These are phyloP conservation scores for Drosophila punjabiensis DNA, from an alignment of 1,140 invertebrate genomes.

Conservation along the genomic window DNA sequence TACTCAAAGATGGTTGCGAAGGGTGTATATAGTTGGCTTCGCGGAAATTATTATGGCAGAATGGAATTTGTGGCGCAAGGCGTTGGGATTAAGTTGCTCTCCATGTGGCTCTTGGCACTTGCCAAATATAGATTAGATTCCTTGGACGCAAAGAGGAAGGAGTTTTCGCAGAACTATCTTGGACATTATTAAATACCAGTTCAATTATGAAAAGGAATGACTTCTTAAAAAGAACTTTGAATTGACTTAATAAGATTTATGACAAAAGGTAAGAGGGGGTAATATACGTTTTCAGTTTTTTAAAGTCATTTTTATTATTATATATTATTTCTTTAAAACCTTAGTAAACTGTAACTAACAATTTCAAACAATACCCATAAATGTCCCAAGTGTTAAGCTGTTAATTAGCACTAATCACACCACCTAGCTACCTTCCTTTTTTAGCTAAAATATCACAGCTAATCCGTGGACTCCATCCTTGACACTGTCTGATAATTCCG, in stretches of 20 bases:
- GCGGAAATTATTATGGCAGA: constrained; percentile 42
- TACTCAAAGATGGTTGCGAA: constrained; percentile 38
- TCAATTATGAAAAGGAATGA: not conserved
- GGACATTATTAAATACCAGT: constrained; percentile 17
- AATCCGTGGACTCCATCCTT: constrained; percentile 12
- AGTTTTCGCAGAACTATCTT: constrained; percentile 15
- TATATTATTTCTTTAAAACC: no score
- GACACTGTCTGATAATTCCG: constrained; percentile 13
- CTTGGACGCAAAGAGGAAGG: not conserved
- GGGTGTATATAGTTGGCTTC: constrained; percentile 40
- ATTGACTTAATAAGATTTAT: not conserved
- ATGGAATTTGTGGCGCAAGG: constrained; percentile 30
- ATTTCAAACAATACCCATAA: not conserved
- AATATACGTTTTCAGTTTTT: not conserved
- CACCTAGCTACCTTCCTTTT: not conserved
- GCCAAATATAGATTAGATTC: constrained; percentile 34
- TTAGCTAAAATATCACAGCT: constrained; percentile 7
- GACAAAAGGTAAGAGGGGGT: not conserved
- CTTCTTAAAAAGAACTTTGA: not conserved
- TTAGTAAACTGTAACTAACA: not conserved
- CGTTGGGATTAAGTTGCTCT: constrained; percentile 50
- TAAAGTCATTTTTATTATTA: not conserved
- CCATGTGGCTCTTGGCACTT: constrained; percentile 1
- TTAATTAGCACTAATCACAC: constrained; percentile 11
- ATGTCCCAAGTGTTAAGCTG: not conserved